Evolutionary conservation across 30 jellyfish, hydroid and myxozoan species (phyloP).

Genomic region (Rhopilema esculentum): DNA sequence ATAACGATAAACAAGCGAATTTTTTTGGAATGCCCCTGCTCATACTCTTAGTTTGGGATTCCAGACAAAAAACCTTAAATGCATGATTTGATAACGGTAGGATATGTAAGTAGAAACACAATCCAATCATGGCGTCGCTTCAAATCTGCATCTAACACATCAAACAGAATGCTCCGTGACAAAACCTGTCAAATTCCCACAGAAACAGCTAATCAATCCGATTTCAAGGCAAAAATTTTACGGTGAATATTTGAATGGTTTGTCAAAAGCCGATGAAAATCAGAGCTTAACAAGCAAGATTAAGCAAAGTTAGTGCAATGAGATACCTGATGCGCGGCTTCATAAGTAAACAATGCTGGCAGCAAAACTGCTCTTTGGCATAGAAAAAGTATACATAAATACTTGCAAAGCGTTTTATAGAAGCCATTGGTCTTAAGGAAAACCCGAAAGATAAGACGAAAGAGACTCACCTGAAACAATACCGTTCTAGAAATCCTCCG

Average conservation of each 20-base stretch:
- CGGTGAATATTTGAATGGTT: not conserved
- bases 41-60: not conserved
- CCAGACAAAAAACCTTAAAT: not conserved
- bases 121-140: not conserved
- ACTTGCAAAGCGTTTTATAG: too few species aligned
- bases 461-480: slow-evolving; percentile 87
- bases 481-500: slow-evolving; percentile 96
- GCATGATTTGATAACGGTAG: not conserved
- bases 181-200: not conserved
- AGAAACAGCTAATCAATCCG: not conserved
- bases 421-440: too few species aligned
- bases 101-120: not conserved
- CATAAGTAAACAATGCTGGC: too few species aligned
- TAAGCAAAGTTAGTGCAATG: not conserved
- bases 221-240: not conserved
- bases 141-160: not conserved
- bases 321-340: not conserved
- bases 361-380: too few species aligned
- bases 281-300: not conserved
- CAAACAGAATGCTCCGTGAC: not conserved
- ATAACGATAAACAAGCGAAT: too few species aligned
- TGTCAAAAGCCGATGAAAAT: not conserved
- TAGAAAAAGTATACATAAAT: too few species aligned
- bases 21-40: not conserved
- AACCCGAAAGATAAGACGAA: too few species aligned